Conservation (phyloP, 1,140 invertebrate genomes). For the Dufourea novaeangliae region DNA sequence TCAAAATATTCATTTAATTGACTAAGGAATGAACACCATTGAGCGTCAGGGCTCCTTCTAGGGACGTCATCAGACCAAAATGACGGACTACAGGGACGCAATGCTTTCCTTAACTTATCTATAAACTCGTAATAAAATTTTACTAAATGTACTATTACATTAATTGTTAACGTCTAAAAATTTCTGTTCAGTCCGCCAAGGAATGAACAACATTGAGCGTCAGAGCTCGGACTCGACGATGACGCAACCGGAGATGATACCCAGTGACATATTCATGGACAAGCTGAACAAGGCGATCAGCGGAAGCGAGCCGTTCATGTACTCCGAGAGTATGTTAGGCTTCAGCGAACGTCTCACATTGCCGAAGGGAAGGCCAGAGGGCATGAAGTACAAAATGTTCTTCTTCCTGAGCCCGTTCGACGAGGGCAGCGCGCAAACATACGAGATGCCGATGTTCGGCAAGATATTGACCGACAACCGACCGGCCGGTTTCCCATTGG, state of each 20-base stretch:
- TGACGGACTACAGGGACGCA: too few species aligned
- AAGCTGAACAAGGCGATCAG: constrained; percentile 74
- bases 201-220: constrained; percentile 78
- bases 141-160: too few species aligned
- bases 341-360: constrained; percentile 78
- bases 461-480: constrained; percentile 80
- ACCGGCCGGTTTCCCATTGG: constrained; percentile 87
- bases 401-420: constrained; percentile 76
- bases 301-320: constrained; percentile 75
- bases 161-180: background rate
- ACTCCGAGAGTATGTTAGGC: constrained; percentile 74
- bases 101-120: too few species aligned
- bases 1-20: constrained; percentile 70
- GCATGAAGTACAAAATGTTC: constrained; percentile 79
- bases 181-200: constrained; percentile 77
- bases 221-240: constrained; percentile 77
- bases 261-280: constrained; percentile 83
- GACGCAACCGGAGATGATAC: constrained; percentile 79
- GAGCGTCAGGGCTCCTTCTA: too few species aligned
- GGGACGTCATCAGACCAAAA: too few species aligned
- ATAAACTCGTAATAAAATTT: too few species aligned
- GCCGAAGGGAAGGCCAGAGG: constrained; percentile 78
- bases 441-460: constrained; percentile 71
- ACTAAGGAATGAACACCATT: constrained; percentile 77
- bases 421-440: constrained; percentile 62